Base-by-base conservation (phyloP, 2,888 invertebrate species). In the Xestia rhomboidea region DNA sequence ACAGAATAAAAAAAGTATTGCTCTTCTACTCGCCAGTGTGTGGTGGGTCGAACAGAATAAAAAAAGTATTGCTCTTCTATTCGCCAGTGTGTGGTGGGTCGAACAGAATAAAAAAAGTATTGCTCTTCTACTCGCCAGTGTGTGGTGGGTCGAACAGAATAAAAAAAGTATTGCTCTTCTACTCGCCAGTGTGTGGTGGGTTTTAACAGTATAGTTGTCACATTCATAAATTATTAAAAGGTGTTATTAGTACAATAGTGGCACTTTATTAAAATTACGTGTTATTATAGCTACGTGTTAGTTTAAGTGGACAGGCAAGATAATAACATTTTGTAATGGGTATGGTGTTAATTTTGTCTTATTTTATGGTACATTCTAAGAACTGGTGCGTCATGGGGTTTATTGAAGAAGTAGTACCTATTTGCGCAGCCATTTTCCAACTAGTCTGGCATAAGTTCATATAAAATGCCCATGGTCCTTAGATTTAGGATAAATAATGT, bases 251-350 rank as follows among this genome's bases (percentile, higher is more conserved):
- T 24, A 68, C 30, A 41, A 63, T 34, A 66, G n/a, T 77, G 24
- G 24, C 30, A 69, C n/a, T 69, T 80, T 46, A 77, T 82, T 68
- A 18, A 41, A 80, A 80, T 77, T 27, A 69, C 10, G 49, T 60
- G 44, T 77, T 60, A 60, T 77, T 79, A 68, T n/a, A 79, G 11
- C n/a, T 18, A 67, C n/a, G 51, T 63, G 67, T 63, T 63, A 73
- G 44, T 54, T 46, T 78, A 78, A 69, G 41, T 60, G 38, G 54
- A 46, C 15, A 7, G n/a, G 54, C 54, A 57, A 46, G 49, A 49
- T 67, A 83, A 80, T 67, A 41, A 46, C 24, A 68, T 38, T 30
- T 77, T 38, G 11, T 82, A 77, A 80, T 82, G 13, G 13, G 38
- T 62, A 24, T 62, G 21, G 7, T 27, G 34, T 57, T 63, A 27